Base-by-base conservation (phyloP, 2,113 vertebrate genomes). In the Antechinus stuartii region DNA sequence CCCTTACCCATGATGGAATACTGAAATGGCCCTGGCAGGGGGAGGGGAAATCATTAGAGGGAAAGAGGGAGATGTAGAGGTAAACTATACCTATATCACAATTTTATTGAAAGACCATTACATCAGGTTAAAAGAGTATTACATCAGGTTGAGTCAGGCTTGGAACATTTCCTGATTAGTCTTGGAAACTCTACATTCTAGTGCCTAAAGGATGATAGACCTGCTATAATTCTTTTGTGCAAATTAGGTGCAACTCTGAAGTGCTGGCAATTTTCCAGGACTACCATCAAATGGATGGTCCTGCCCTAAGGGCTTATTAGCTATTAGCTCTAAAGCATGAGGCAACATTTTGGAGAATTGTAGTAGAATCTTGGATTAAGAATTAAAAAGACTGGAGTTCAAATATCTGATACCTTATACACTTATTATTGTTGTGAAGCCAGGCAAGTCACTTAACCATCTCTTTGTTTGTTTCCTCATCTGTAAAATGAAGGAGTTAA, bases 1-100 rank as follows among this genome's bases (percentile, higher is more conserved):
- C n/a, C 91, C 49, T 95, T 95, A 95, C 46, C 90, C 54, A 91
- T 91, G n/a, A 84, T 84, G n/a, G n/a, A 84, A 84, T 6, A 42
- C 7, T 22, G 7, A 84, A 84, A 84, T 84, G 68, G 35, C 16
- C 35, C 16, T 8, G 89, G 14, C 92, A n/a, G 26, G 76, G 42
- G 23, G 30, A 68, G 30, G 61, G 61, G 30, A 4, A 93, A 22
- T 30, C 1, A 49, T 90, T 22, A 94, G 54, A 89, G 42, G 1
- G 2, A 90, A 42, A 22, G 30, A 50, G 54, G 52, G 92, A 95
- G 27, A 90, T 23, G 46, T 0, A 12, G 53, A 94, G 90, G 14
- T 4, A 2, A 95, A 56, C 7, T 93, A 93, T 12, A 54, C 16
- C 1, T 8, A 12, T 24, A 10, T 90, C 27, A 92, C 10, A 8